Evolutionary conservation across 2,113 vertebrate species (phyloP).

Genomic region (human): GRCh38 chr15:42160001-42160500

Average conservation of each 20-base stretch:
- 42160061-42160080: neutral
- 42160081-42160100: neutral
- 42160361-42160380: neutral
- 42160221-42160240: neutral
- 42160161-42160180: neutral
- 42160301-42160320: neutral
- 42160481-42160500: conserved; percentile 39
- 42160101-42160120: neutral
- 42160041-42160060: neutral
- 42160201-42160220: neutral
- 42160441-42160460: neutral
- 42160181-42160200: conserved; percentile 24
- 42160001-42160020: neutral
- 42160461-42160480: conserved; percentile 32
- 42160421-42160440: neutral
- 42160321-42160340: neutral
- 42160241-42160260: neutral
- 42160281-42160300: rapidly evolving
- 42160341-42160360: neutral
- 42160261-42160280: neutral
- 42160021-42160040: neutral
- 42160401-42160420: neutral
- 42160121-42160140: neutral
- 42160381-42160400: neutral
- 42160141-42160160: neutral